Percentiles rank a stretch among this genome's conserved stretches.
Conservation (phyloP, 2,888 invertebrate species). For the Pelosia muscerda region DNA sequence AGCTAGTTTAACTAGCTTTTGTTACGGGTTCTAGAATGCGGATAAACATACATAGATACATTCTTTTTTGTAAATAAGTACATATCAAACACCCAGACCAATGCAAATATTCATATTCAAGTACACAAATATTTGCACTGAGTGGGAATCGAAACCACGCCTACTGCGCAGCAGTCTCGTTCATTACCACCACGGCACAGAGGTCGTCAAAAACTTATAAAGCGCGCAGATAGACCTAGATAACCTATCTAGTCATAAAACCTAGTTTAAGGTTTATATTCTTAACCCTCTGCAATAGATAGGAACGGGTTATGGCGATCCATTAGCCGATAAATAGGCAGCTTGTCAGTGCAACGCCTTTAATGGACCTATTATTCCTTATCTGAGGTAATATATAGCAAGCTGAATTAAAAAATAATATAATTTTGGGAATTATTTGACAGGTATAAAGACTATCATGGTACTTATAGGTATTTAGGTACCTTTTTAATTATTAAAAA, state of each 20-base stretch:
- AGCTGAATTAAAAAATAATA: neutral
- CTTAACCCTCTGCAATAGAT: slow-evolving; percentile 14
- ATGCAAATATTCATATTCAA: too few species aligned
- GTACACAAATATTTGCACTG: too few species aligned
- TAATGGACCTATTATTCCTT: slow-evolving; percentile 20
- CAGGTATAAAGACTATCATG: neutral
- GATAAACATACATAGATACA: too few species aligned
- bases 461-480: neutral
- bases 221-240: slow-evolving; percentile 1
- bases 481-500: too few species aligned
- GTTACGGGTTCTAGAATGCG: too few species aligned
- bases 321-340: slow-evolving; percentile 20
- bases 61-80: too few species aligned
- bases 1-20: too few species aligned
- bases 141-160: too few species aligned
- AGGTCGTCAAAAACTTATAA: too few species aligned
- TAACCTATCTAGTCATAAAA: slow-evolving; percentile 12
- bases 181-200: too few species aligned
- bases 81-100: too few species aligned
- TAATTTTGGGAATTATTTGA: neutral
- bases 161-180: too few species aligned
- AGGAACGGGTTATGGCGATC: slow-evolving; percentile 22
- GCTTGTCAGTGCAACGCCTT: slow-evolving; percentile 10
- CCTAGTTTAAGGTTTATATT: slow-evolving; percentile 13
- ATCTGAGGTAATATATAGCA: slow-evolving; percentile 9